Evolutionary conservation across 2,113 vertebrate genomes (phyloP), one percentile per base, ranked within the genome.

Genomic region (Chaetodon auriga): DNA sequence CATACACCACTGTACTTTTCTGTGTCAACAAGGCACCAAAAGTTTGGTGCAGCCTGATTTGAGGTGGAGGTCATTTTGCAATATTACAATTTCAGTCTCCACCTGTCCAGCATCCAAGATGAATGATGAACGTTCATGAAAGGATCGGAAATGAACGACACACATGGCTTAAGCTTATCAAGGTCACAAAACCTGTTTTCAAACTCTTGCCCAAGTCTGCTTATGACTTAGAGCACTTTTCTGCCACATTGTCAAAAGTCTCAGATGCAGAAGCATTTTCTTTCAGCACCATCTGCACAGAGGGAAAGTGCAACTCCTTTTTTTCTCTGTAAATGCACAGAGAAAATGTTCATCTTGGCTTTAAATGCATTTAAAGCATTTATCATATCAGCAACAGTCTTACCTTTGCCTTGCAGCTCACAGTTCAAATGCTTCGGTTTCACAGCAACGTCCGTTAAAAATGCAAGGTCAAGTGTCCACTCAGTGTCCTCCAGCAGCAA

Each of bases 391-490:
- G 21, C 1, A 5, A 75, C 60, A 58, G 74, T 84, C 48, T 92
- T 89, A 46, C 48, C 68, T 84, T 91, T 89, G 46, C 86, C 89
- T 84, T 89, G 85, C 82, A 89, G 69, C 19, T 92, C 51, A 45
- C 82, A 82, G 73, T 90, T 92, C 84, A 92, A 77, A 16, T 72
- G n/a, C 69, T 90, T 89, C 3, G 85, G 68, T 85, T 89, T 79
- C 69, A 54, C 85, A 82, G 80, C 86, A 7, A 89, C 79, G 69
- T 88, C 83, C 1, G 58, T 89, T 6, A 23, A 13, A 23, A 55
- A 25, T 25, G 53, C 53, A 58, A 72, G 55, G 41, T 73, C 18
- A 16, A 51, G 49, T 51, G 18, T 51, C 49, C 18, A 51, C 49
- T 51, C 49, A 19, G 18, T 19, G 49, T 51, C 18, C 18, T 19